Evolutionary conservation across 2,797 vertebrate genomes (phyloP).

Genomic region (Macrochelys suwanniensis): DNA sequence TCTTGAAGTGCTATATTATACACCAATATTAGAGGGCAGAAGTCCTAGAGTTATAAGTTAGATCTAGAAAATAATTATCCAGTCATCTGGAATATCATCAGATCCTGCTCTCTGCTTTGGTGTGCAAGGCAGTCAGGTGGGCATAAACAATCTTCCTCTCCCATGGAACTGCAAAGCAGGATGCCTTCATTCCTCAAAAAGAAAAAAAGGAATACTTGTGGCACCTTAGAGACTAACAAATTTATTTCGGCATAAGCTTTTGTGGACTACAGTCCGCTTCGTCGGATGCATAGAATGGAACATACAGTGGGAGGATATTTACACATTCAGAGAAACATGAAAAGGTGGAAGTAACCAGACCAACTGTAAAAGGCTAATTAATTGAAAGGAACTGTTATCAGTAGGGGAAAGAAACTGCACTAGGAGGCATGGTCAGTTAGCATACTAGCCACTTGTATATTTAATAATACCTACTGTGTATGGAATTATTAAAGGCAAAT

Average conservation of each 20-base stretch:
- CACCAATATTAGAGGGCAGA: too few species aligned
- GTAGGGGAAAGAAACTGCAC: neutral
- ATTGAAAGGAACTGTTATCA: too few species aligned
- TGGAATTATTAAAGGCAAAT: neutral
- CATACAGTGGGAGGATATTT: too few species aligned
- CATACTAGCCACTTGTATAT: neutral
- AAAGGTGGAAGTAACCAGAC: too few species aligned
- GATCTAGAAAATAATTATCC: neutral
- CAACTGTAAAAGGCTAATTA: too few species aligned
- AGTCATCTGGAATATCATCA: rapidly evolving
- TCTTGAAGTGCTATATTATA: neutral
- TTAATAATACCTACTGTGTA: neutral
- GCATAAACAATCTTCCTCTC: rapidly evolving
- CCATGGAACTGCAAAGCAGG: neutral
- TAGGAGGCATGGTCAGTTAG: rapidly evolving
- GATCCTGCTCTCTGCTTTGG: neutral
- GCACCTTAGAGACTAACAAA: too few species aligned
- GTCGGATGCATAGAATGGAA: too few species aligned
- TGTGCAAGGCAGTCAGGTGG: neutral
- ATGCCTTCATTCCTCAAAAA: rapidly evolving
- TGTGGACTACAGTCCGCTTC: too few species aligned
- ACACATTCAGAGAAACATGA: too few species aligned
- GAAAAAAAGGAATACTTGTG: too few species aligned
- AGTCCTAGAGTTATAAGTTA: neutral
- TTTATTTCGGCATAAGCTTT: too few species aligned